Evolutionary conservation across 2,113 vertebrate species (phyloP), one percentile per base, ranked within the genome.

Genomic region (Onychostruthus taczanowskii): DNA sequence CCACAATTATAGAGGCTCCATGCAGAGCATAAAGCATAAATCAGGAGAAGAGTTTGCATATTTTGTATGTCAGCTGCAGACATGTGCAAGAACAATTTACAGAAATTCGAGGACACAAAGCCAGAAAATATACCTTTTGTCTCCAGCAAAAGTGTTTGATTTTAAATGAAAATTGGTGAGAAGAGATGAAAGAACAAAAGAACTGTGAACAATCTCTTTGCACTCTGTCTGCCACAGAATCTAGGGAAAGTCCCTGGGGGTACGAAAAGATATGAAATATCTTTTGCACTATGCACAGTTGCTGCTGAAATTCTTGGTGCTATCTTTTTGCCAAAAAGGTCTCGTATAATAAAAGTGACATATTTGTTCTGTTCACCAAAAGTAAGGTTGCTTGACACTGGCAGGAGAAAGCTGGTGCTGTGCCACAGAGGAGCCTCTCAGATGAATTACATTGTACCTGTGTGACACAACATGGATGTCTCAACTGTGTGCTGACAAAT

Each of bases 81-180:
- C 86, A 73, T 59, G 52, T 94, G 92, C 89, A 95, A 80, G 94
- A 94, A 89, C 88, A 91, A 93, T 96, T 94, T 90, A 82, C 52
- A 96, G 79, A 96, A 95, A 95, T 95, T 92, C 83, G 93, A 74
- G 61, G 80, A 82, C 31, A 17, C 4, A 35, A 76, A 85, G 74
- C 70, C 88, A 90, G 74, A 78, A 95, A 95, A 76, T 84, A 85
- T 31, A 77, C 46, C 63, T 91, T 91, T 90, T 89, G 69, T 89
- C 84, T 95, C 52, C 58, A 78, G 92, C 72, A 94, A 94, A 96
- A 82, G 26, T 74, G 66, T 95, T 93, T 95, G 87, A 87, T 96
- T 94, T 94, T 86, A 96, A 94, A 93, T 96, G 91, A 97, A 96
- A 96, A 93, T 96, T 91, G 90, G 88, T 95, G 73, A 95, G 91